Conservation (phyloP, 1,140 invertebrate genomes). For the Ceratosolen solmsi region DNA sequence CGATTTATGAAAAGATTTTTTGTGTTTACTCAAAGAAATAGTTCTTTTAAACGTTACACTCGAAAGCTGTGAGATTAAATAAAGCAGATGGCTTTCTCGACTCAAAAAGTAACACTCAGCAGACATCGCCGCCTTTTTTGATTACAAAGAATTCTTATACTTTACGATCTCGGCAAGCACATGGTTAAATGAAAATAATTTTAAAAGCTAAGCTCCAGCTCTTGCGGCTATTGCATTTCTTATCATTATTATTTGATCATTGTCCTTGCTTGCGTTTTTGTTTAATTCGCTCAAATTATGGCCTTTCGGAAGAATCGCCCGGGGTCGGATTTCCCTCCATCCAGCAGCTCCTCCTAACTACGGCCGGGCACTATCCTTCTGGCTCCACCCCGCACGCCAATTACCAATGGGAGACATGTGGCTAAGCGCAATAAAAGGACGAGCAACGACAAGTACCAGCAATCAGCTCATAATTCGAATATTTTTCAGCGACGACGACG, state of each 20-base stretch:
- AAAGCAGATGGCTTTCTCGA: conserved; percentile 39
- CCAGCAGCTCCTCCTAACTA: not conserved
- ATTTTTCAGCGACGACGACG: too few species aligned
- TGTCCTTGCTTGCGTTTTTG: too few species aligned
- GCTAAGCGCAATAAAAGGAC: too few species aligned
- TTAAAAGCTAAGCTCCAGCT: not conserved
- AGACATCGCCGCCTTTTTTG: conserved; percentile 31
- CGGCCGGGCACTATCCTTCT: too few species aligned
- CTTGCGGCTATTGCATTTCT: not conserved
- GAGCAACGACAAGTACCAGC: too few species aligned
- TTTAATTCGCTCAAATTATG: not conserved
- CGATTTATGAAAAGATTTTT: conserved; percentile 39
- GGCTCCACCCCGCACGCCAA: too few species aligned
- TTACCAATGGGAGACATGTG: too few species aligned
- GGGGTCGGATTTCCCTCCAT: too few species aligned
- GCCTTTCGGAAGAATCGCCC: not conserved
- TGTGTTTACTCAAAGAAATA: conserved; percentile 41
- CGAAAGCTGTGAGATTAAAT: conserved; percentile 28
- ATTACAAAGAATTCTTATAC: conserved; percentile 34
- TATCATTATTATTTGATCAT: too few species aligned
- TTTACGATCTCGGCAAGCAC: not conserved
- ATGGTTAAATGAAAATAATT: not conserved
- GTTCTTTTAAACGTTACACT: conserved; percentile 18
- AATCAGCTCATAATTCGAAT: too few species aligned
- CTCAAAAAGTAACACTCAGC: conserved; percentile 37